These are phyloP conservation scores for Tipula vernalis DNA, from an alignment of 2,888 invertebrate genomes.

Conservation along the genomic window DNA sequence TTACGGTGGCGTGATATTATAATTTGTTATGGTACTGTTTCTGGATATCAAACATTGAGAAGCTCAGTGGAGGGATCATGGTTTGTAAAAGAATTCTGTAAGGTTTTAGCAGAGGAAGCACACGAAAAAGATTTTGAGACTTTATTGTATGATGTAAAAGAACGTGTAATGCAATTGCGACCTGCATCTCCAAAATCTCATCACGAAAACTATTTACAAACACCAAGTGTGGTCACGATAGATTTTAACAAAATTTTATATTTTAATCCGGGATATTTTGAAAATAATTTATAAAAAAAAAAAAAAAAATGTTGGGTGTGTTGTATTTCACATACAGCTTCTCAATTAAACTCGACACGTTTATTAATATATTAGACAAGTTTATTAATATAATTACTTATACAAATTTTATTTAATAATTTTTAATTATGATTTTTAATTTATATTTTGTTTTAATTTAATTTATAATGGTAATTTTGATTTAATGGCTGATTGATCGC, in stretches of 20 bases:
- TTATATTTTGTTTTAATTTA: no score
- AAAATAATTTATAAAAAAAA: neutral
- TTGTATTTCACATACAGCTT: no score
- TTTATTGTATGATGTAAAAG: neutral
- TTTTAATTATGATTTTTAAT: no score
- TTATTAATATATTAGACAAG: no score
- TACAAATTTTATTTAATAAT: no score
- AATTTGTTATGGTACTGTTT: neutral
- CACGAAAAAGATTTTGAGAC: neutral
- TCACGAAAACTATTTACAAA: neutral
- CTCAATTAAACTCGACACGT: no score
- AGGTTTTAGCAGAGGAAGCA: neutral
- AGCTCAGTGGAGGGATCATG: neutral
- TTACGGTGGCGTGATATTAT: neutral
- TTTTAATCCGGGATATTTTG: neutral
- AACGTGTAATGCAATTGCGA: neutral
- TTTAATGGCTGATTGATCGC: no score
- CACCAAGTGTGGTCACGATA: neutral
- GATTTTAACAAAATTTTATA: neutral
- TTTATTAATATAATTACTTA: no score
- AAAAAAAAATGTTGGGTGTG: neutral
- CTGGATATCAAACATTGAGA: neutral
- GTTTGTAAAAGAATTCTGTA: neutral
- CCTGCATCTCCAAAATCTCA: neutral
- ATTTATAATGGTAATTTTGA: no score